Base-by-base conservation (phyloP, 30 jellyfish, hydroid and myxozoan species). In the Sanderia malayensis region DNA sequence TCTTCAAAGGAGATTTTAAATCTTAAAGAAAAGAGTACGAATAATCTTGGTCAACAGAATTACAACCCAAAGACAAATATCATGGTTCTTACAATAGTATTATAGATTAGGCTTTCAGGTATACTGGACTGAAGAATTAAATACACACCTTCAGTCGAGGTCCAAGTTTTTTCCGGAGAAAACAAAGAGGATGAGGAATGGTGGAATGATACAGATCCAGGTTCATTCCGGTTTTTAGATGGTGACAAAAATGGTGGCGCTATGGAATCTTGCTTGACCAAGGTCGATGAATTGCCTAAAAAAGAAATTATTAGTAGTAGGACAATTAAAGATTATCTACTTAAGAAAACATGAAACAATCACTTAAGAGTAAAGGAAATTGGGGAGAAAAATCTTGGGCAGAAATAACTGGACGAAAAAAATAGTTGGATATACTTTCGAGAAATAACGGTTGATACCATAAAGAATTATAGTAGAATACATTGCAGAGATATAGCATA, bases 61-160 rank as follows among this genome's bases (percentile, higher is more conserved):
- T 41, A 41, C 15, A 6, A 8, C 15, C 55, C 55, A 41, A 41
- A 6, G 8, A 6, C 55, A 15, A 8, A 6, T 8, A 6, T 6
- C 8, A 41, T 41, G 55, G 8, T 8, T 41, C 15, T 15, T 41
- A 41, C 8, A 41, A 15, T 41, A n/a, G n/a, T n/a, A n/a, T n/a
- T n/a, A n/a, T n/a, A n/a, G n/a, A n/a, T n/a, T n/a, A n/a, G n/a
- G n/a, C n/a, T n/a, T n/a, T n/a, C n/a, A n/a, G n/a, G n/a, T n/a
- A n/a, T n/a, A n/a, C n/a, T n/a, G n/a, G n/a, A n/a, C n/a, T n/a
- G n/a, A n/a, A n/a, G n/a, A n/a, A n/a, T n/a, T n/a, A n/a, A n/a
- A n/a, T n/a, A n/a, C n/a, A n/a, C n/a, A 76, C 87, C 87, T 63
- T 76, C 87, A 31, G 87, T 62, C 1, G 80, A 64, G 52, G 22